Conservation (phyloP, 2,888 invertebrate species). For the Papilio gigon region DNA sequence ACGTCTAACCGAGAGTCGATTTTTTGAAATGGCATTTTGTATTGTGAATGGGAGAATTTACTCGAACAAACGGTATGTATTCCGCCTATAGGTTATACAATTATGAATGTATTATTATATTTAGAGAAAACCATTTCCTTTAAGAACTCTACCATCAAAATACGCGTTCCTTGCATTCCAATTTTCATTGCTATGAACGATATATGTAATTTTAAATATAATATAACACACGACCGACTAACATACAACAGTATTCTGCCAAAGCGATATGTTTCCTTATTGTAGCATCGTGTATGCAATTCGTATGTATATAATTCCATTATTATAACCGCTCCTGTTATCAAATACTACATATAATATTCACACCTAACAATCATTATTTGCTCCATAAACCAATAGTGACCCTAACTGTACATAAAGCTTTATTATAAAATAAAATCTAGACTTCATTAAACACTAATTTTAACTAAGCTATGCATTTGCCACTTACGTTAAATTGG, state of each 20-base stretch:
- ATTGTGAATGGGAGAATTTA: no score
- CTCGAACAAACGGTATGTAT: no score
- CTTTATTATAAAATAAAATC: conserved; percentile 78
- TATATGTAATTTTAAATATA: conserved; percentile 64
- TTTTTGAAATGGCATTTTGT: no score
- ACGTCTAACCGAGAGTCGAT: no score
- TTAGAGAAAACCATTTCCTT: background rate
- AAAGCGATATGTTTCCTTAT: conserved; percentile 82
- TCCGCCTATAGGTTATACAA: no score
- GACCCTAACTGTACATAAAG: conserved; percentile 79
- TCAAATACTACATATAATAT: conserved; percentile 79
- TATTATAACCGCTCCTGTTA: conserved; percentile 69
- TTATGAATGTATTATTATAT: no score
- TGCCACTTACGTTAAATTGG: conserved; percentile 65
- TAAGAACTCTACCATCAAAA: conserved; percentile 8
- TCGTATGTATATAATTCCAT: conserved; percentile 63
- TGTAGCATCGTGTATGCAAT: conserved; percentile 73
- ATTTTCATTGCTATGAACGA: conserved; percentile 28
- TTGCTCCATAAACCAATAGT: conserved; percentile 71
- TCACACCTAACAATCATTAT: conserved; percentile 73
- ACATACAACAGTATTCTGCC: conserved; percentile 63
- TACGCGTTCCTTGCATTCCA: conserved; percentile 24
- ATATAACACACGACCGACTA: conserved; percentile 56
- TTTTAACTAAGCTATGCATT: conserved; percentile 74
- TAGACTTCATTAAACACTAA: conserved; percentile 69